phyloP scores from a whole-genome alignment of 2,113 vertebrate genomes.

The Heptranchias perlo region DNA sequence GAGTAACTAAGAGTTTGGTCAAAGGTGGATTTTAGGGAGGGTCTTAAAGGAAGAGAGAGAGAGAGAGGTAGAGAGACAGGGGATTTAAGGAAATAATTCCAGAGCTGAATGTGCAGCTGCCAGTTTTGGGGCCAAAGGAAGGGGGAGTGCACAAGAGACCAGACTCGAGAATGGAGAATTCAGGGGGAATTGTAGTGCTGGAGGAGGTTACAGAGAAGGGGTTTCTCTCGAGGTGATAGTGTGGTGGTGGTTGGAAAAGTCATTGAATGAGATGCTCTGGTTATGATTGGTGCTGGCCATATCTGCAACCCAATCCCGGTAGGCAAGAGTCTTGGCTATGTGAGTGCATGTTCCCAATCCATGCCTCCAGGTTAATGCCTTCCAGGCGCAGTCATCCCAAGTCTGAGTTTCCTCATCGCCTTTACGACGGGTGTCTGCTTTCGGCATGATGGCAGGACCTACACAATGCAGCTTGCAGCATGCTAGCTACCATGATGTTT shows the following conservation, averaged over 20 bases:
- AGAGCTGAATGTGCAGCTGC: background rate
- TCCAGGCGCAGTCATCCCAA: background rate
- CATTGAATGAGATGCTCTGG: background rate
- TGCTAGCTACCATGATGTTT: background rate
- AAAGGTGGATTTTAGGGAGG: too few relatives aligned
- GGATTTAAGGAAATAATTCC: background rate
- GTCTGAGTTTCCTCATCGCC: background rate
- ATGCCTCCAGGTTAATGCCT: background rate
- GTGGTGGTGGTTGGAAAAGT: background rate
- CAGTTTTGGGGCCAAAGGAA: background rate
- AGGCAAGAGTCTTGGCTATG: background rate
- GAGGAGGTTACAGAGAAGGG: too few relatives aligned
- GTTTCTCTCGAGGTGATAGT: background rate
- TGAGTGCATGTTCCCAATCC: too few relatives aligned
- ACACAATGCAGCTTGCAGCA: background rate
- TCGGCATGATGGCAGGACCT: background rate
- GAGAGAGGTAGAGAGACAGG: too few relatives aligned
- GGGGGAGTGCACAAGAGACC: background rate
- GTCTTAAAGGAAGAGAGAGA: too few relatives aligned
- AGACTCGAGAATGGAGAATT: background rate
- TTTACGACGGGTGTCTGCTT: background rate
- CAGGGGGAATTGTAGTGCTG: background rate
- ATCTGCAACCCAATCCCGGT: background rate
- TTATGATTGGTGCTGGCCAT: background rate
- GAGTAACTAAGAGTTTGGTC: too few relatives aligned